Percentiles rank a stretch among this genome's conserved stretches.
phyloP scores from a whole-genome alignment of 2,113 vertebrate genomes.

The Spea multiplicata region DNA sequence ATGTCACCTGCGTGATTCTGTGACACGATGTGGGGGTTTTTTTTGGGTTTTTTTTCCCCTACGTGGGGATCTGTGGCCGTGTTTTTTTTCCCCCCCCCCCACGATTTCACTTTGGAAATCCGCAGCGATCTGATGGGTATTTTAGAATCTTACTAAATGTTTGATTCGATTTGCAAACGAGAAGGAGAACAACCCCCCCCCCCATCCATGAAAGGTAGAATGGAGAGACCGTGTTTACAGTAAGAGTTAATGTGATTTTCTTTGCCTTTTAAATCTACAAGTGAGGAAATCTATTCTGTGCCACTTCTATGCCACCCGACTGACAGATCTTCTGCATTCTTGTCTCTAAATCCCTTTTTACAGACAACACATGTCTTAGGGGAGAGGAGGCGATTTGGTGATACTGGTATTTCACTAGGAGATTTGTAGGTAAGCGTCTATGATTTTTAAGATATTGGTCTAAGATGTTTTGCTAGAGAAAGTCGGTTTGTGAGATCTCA shows the following conservation, averaged over 20 bases:
- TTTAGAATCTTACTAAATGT: constrained; percentile 23
- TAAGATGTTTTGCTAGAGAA: no score
- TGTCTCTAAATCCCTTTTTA: neutral
- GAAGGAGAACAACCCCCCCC: no score
- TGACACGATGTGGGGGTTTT: constrained; percentile 15
- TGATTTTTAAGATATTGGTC: neutral
- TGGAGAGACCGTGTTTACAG: no score
- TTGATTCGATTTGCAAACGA: neutral
- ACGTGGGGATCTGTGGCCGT: constrained; percentile 2
- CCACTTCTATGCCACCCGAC: neutral
- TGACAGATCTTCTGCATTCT: constrained; percentile 3
- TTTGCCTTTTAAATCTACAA: constrained; percentile 12
- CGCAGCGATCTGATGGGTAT: constrained; percentile 59
- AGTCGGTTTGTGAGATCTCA: no score
- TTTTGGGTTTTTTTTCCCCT: neutral
- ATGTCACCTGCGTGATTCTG: constrained; percentile 32
- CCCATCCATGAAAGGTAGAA: neutral
- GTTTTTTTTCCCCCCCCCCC: neutral
- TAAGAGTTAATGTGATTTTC: constrained; percentile 10
- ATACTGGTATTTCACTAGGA: neutral
- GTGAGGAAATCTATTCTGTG: neutral
- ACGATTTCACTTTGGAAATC: constrained; percentile 51
- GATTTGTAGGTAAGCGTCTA: neutral
- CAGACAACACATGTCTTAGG: neutral
- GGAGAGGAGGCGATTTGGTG: neutral